Percentiles rank a stretch among this genome's conserved stretches.
Conservation (phyloP, 2,797 vertebrate species). For the Gephyroberyx darwinii region DNA sequence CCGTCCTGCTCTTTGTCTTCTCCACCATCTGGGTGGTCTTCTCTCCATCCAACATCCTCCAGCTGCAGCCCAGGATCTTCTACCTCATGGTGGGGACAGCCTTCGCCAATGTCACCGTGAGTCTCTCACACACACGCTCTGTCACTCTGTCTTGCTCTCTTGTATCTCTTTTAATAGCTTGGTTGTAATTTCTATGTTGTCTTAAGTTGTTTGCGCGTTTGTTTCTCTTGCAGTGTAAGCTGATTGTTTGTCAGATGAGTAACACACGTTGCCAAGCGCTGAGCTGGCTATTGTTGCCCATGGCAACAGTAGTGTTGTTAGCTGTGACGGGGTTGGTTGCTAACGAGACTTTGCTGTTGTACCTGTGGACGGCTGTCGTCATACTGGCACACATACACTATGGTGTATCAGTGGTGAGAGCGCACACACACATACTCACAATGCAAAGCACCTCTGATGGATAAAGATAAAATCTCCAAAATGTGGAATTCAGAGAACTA, state of each 20-base stretch:
- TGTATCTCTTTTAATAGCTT: background rate
- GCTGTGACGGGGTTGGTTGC: constrained; percentile 75
- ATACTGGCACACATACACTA: constrained; percentile 93
- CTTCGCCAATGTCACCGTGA: constrained; percentile 95
- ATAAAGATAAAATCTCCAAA: background rate
- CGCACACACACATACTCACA: constrained; percentile 10
- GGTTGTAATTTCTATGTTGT: background rate
- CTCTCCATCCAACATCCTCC: constrained; percentile 88
- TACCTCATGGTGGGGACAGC: constrained; percentile 98
- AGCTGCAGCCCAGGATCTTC: constrained; percentile 90
- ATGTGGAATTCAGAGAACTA: background rate
- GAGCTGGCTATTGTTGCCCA: constrained; percentile 90
- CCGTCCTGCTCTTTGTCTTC: constrained; percentile 89
- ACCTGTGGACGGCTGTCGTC: constrained; percentile 83
- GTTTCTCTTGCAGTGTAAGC: constrained; percentile 85
- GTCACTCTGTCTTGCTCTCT: background rate
- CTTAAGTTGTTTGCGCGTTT: constrained; percentile 6
- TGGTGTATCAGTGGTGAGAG: constrained; percentile 92
- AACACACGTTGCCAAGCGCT: constrained; percentile 92
- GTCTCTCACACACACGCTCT: constrained; percentile 45
- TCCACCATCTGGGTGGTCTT: constrained; percentile 87
- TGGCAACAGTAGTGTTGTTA: constrained; percentile 79
- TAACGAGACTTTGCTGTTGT: constrained; percentile 84
- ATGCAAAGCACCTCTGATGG: background rate
- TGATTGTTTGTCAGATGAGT: constrained; percentile 99